Base-by-base conservation (phyloP, 37 sponge, comb jelly and placozoan species). In the Tethya wilhelma region DNA sequence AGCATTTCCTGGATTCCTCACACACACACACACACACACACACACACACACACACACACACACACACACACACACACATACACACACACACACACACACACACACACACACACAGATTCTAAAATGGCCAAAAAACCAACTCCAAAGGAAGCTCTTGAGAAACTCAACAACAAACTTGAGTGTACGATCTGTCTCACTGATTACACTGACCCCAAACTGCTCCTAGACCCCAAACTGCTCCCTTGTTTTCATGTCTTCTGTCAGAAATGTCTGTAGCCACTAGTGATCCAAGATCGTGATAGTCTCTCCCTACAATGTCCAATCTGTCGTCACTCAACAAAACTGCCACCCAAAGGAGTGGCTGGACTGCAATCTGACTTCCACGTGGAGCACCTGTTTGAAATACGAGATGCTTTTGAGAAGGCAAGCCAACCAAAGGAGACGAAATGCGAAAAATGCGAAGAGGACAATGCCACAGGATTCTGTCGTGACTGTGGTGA, bases 231-330 rank as follows among this genome's bases (percentile, higher is more conserved):
- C 11, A 87, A 80, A 53, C 80, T 77, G n/a, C 75, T 87, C 1
- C 69, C 74, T 23, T 87, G 87, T 29, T 81, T 87, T 44, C 87
- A 87, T 38, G 80, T 81, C 0, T 87, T 80, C 41, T 87, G 87
- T 38, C 57, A 58, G 4, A 57, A 69, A 8, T 87, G 87, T 30
- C 75, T 87, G n/a, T n/a, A n/a, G n/a, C n/a, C n/a, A n/a, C n/a
- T n/a, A n/a, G n/a, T n/a, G n/a, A n/a, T n/a, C n/a, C n/a, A n/a
- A n/a, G n/a, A n/a, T n/a, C n/a, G n/a, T n/a, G n/a, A n/a, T n/a
- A n/a, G n/a, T n/a, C n/a, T n/a, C n/a, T n/a, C n/a, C n/a, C n/a
- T n/a, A n/a, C n/a, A n/a, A n/a, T n/a, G n/a, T n/a, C n/a, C n/a
- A n/a, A n/a, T n/a, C n/a, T n/a, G n/a, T n/a, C n/a, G n/a, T n/a